Evolutionary conservation across 2,113 vertebrate genomes (phyloP).

Genomic region (Malurus elegans): DNA sequence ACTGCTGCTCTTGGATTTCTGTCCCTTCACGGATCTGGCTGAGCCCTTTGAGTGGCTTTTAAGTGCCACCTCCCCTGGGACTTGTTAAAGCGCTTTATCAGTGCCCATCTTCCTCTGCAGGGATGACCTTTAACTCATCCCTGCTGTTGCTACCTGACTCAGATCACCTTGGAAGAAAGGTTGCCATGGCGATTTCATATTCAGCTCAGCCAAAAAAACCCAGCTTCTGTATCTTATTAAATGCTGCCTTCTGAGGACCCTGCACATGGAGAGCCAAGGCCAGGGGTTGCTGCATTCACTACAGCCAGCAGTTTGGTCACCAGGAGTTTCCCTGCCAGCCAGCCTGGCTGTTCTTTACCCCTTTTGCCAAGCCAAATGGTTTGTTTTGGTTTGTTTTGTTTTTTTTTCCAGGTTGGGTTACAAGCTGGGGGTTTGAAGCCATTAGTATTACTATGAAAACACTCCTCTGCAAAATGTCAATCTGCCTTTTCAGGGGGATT

Average conservation of each 20-base stretch:
- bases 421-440: not conserved
- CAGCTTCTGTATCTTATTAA: constrained; percentile 74
- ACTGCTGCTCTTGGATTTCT: not conserved
- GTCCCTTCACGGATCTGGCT: not conserved
- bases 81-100: constrained; percentile 75
- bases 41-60: constrained; percentile 25
- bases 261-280: not conserved
- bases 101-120: constrained; percentile 60
- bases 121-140: constrained; percentile 75
- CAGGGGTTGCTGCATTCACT: not conserved
- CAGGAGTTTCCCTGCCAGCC: not conserved
- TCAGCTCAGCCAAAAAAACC: constrained; percentile 45
- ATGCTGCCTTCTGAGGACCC: constrained; percentile 58
- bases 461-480: constrained; percentile 51
- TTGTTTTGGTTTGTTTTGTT: not conserved
- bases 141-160: constrained; percentile 73
- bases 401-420: not conserved
- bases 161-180: constrained; percentile 73
- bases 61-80: constrained; percentile 63
- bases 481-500: constrained; percentile 57
- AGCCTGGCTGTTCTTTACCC: not conserved
- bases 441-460: not conserved
- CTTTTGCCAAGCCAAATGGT: not conserved
- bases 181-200: constrained; percentile 77
- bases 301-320: not conserved